Conservation (phyloP, 2,888 invertebrate species). For the Mechanitis mazaeus region DNA sequence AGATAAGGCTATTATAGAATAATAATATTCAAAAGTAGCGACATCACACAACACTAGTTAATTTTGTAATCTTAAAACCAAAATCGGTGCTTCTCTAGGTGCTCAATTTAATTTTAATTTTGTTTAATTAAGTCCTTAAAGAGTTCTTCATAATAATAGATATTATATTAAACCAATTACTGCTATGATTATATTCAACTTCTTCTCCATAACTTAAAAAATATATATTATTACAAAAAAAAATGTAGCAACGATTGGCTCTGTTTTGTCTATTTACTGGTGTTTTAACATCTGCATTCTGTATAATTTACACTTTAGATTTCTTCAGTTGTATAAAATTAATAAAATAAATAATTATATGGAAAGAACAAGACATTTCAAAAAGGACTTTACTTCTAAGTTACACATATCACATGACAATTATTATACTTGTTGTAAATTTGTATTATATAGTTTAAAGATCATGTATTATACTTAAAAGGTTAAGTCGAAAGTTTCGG, state of each 20-base stretch:
- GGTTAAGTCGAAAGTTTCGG: constrained; percentile 52
- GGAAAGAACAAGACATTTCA: background rate
- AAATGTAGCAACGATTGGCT: too few relatives aligned
- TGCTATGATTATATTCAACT: too few relatives aligned
- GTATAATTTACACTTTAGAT: too few relatives aligned
- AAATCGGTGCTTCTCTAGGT: constrained; percentile 60
- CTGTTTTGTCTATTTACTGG: too few relatives aligned
- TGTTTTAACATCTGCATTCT: too few relatives aligned
- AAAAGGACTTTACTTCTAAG: constrained; percentile 34
- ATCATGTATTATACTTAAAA: constrained; percentile 52
- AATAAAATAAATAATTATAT: background rate
- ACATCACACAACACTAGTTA: too few relatives aligned
- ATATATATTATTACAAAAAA: too few relatives aligned
- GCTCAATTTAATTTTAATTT: constrained; percentile 40
- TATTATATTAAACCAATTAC: too few relatives aligned
- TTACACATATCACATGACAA: constrained; percentile 67
- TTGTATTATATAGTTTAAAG: constrained; percentile 69
- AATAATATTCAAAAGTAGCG: too few relatives aligned
- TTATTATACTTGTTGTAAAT: constrained; percentile 51
- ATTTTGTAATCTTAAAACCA: constrained; percentile 1
- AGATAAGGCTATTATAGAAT: too few relatives aligned
- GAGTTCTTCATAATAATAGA: too few relatives aligned
- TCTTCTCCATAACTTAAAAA: too few relatives aligned
- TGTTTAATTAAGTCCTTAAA: constrained; percentile 17
- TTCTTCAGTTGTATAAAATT: background rate